Base-by-base conservation (phyloP, 37 sponge, comb jelly and placozoan genomes). In the Halichondria panicea region DNA sequence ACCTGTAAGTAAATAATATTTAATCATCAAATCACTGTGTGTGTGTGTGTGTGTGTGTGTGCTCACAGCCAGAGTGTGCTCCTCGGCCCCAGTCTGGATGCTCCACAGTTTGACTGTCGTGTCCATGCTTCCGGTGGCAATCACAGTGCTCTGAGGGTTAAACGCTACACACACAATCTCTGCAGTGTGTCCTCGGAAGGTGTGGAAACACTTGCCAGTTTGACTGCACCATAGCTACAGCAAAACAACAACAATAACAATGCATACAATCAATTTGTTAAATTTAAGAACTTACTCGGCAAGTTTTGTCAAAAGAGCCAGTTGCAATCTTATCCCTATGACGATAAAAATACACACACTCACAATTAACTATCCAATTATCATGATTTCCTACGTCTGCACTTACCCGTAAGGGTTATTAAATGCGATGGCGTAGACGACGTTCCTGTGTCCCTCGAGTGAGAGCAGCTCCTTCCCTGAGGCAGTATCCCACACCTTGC, bases 281-380 rank as follows among this genome's bases (percentile, higher is more conserved):
- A 55, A 55, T 27, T 6, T 55, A n/a, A n/a, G n/a, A n/a, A n/a
- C n/a, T n/a, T 40, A 92, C 92, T 75, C 85, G 88, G 71, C 96
- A 91, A 2, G 91, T 92, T 75, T 90, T 98, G 63, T 98, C 99
- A 88, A 98, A 98, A 1, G 99, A 98, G 4, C 99, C 96, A 50
- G 99, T 98, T 27, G 88, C 93, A 55, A 98, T 95, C 43, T 98
- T 98, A 61, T 98, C 99, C 18, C 92, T 91, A 65, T 30, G 21
- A 9, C 55, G 30, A 67, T 13, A 66, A 59, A 65, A 68, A 24
- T 21, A 33, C 1, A 35, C 41, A 57, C 27, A 46, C 37, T 43
- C 12, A 66, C 15, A 13, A 61, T 61, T 22, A 11, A n/a, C 8
- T 22, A 11, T 34, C 42, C 69, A 7, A 28, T 19, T 43, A 24